A percentile compares a stretch with the other conserved stretches of the same genome.
phyloP scores from a whole-genome alignment of 1,140 invertebrate species.

The Zaprionus nigranus region DNA sequence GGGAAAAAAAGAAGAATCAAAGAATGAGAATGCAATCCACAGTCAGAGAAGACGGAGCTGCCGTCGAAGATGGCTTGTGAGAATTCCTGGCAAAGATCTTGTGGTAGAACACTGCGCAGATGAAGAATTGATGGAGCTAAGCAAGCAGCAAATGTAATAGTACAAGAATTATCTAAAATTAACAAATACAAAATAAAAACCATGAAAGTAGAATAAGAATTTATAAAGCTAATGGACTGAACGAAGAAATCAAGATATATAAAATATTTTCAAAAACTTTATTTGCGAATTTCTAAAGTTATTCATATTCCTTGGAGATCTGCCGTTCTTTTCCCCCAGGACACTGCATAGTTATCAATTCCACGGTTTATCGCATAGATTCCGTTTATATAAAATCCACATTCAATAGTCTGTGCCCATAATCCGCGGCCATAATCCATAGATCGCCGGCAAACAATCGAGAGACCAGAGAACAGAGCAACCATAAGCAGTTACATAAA shows the following conservation, averaged over 20 bases:
- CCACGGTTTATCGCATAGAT: conserved; percentile 23
- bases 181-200: neutral
- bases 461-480: conserved; percentile 28
- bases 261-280: neutral
- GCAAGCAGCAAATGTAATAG: neutral
- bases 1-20: conserved; percentile 3
- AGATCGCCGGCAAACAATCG: conserved; percentile 27
- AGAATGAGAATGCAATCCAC: conserved; percentile 46
- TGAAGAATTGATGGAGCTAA: neutral
- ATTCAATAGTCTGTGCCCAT: conserved; percentile 35
- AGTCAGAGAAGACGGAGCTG: conserved; percentile 10
- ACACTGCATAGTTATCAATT: conserved; percentile 29
- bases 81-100: conserved; percentile 9
- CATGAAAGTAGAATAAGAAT: too few relatives aligned
- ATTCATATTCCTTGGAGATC: neutral
- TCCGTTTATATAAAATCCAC: conserved; percentile 37
- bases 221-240: neutral
- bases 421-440: conserved; percentile 12
- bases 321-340: neutral
- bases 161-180: conserved; percentile 22
- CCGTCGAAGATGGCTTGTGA: neutral
- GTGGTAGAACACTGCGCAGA: neutral
- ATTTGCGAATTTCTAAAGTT: neutral
- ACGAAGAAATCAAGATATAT: neutral
- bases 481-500: conserved; percentile 64